Base-by-base conservation (phyloP, 2,113 vertebrate genomes). In the Stercorarius parasiticus region DNA sequence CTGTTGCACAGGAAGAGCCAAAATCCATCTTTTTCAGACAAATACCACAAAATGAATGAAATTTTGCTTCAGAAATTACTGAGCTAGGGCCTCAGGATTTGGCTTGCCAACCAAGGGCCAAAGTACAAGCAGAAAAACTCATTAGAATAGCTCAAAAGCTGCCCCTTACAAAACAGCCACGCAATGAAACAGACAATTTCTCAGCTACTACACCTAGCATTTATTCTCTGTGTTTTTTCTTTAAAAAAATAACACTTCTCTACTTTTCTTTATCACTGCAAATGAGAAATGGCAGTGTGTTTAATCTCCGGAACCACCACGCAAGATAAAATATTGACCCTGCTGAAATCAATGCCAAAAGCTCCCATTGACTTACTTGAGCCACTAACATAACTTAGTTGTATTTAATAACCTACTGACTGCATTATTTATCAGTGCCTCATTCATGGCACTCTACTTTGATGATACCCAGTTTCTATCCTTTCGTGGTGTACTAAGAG, bases 231-330 rank as follows among this genome's bases (percentile, higher is more conserved):
- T 65, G 21, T 30, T 71, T 92, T 86, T 93, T 50, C 43, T 71
- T 65, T 21, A 61, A 76, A 93, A 76, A 74, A 84, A 8, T 32
- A 94, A 67, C 85, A 67, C 49, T 88, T 69, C 21, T 80, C 45
- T 76, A 47, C n/a, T 88, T 91, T 58, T 65, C 59, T 91, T 56
- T 82, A 94, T 90, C 82, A 78, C 18, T 95, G 62, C 72, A 94
- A 94, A 77, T 90, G 61, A 94, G 82, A 94, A 95, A 58, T 50
- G 55, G 83, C 95, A 97, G 67, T 65, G 82, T 93, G 65, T 88
- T 65, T 66, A 52, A 81, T 86, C 52, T 95, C 66, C 59, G 82
- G 42, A 88, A 90, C 38, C 47, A 67, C 81, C 66, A 74, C 25
- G 66, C 65, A 47, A 52, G 43, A 61, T 20, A 79, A 71, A 96